These are phyloP conservation scores for Macrobrachium rosenbergii DNA, from an alignment of 1,140 invertebrate genomes.

Conservation along the genomic window DNA sequence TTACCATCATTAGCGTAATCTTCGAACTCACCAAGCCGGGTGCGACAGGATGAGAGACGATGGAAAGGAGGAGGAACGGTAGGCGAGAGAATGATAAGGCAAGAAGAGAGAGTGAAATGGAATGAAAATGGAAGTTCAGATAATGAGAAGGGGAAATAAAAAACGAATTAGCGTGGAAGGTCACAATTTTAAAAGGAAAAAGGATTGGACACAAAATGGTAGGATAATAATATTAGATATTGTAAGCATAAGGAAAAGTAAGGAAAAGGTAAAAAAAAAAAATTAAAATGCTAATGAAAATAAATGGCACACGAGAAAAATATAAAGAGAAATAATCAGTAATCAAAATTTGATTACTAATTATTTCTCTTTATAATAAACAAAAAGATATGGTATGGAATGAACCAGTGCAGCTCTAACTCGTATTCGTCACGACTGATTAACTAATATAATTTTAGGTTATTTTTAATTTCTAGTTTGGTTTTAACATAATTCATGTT, in stretches of 20 bases:
- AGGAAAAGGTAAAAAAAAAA: background rate
- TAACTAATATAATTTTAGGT: no score
- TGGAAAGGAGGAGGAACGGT: background rate
- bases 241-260: background rate
- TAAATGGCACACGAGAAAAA: background rate
- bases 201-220: background rate
- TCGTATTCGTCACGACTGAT: no score
- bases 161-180: background rate
- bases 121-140: background rate
- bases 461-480: no score
- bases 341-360: no score
- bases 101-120: background rate
- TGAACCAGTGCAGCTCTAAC: no score
- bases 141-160: background rate
- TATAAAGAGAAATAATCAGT: no score
- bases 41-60: background rate
- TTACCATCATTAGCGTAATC: slow-evolving; percentile 57
- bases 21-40: slow-evolving; percentile 19
- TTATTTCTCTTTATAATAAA: no score
- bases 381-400: no score
- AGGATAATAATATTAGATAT: background rate
- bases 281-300: background rate
- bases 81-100: no score
- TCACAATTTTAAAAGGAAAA: background rate
- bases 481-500: no score